These are phyloP conservation scores for Nomada goodeniana DNA, from an alignment of 2,888 invertebrate species.

Conservation along the genomic window DNA sequence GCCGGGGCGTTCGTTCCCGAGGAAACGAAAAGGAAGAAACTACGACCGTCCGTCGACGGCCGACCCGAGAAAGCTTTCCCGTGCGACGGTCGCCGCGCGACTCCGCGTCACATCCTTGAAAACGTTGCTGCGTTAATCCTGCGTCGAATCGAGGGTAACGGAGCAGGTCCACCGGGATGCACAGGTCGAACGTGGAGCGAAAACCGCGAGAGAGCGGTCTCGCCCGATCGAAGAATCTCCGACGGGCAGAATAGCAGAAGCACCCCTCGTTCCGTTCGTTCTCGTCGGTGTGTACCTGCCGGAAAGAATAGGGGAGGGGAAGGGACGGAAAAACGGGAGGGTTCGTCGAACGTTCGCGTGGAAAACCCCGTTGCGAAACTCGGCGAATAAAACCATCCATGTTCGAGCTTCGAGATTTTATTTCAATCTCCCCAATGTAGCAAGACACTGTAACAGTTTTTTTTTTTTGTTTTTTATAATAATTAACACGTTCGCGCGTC, in stretches of 20 bases:
- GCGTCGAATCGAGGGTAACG: slow-evolving; percentile 3
- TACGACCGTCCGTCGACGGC: neutral
- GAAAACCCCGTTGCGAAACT: neutral
- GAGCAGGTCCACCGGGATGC: too few species aligned
- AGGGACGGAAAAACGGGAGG: neutral
- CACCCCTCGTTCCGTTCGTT: neutral
- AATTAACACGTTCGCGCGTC: slow-evolving; percentile 75
- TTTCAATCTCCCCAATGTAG: slow-evolving; percentile 74
- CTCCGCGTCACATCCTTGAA: slow-evolving; percentile 3
- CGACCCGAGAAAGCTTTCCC: slow-evolving; percentile 6
- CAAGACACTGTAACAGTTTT: slow-evolving; percentile 74
- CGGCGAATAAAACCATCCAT: slow-evolving; percentile 32
- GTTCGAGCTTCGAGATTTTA: slow-evolving; percentile 74
- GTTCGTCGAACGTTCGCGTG: slow-evolving; percentile 3
- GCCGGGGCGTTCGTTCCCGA: neutral
- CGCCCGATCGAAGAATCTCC: neutral
- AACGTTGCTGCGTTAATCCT: slow-evolving; percentile 3
- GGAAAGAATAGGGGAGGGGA: neutral
- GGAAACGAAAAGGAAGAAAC: neutral
- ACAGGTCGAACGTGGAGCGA: neutral
- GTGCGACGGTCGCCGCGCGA: neutral
- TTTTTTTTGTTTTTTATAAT: slow-evolving; percentile 61
- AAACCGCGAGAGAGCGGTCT: neutral
- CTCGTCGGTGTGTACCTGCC: neutral
- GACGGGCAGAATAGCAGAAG: neutral